phyloP scores from a whole-genome alignment of 2,113 vertebrate species.

The Puntigrus tetrazona region DNA sequence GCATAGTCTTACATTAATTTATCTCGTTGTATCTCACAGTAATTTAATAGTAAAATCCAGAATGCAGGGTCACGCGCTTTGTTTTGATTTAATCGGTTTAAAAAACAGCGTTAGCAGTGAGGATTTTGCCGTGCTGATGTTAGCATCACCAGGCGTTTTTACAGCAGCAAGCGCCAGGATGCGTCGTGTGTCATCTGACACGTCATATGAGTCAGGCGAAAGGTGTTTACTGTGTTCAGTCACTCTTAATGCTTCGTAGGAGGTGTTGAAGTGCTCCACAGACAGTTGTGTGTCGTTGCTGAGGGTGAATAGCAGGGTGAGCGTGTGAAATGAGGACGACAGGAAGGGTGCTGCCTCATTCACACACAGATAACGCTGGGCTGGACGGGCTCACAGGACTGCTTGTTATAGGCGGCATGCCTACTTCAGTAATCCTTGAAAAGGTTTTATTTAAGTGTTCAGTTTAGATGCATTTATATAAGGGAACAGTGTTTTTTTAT shows the following conservation, averaged over 20 bases:
- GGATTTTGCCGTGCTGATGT: not conserved
- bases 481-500: not conserved
- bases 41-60: not conserved
- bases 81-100: not conserved
- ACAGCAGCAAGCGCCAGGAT: not conserved
- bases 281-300: not conserved
- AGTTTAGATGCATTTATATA: not conserved
- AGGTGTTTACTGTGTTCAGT: not conserved
- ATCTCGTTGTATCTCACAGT: not conserved
- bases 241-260: not conserved
- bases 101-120: not conserved
- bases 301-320: not conserved
- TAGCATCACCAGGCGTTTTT: not conserved
- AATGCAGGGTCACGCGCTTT: not conserved
- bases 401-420: not conserved
- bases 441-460: not conserved
- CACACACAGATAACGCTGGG: conserved; percentile 32
- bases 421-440: not conserved
- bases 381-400: not conserved
- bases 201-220: not conserved
- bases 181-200: not conserved
- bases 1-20: not conserved
- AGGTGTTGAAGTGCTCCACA: not conserved
- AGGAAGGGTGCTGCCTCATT: conserved; percentile 41
- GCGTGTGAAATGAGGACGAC: conserved; percentile 24